A percentile compares a stretch with the other conserved stretches of the same genome.
Conservation (phyloP, 2,113 vertebrate genomes). For the Eulemur rufifrons region DNA sequence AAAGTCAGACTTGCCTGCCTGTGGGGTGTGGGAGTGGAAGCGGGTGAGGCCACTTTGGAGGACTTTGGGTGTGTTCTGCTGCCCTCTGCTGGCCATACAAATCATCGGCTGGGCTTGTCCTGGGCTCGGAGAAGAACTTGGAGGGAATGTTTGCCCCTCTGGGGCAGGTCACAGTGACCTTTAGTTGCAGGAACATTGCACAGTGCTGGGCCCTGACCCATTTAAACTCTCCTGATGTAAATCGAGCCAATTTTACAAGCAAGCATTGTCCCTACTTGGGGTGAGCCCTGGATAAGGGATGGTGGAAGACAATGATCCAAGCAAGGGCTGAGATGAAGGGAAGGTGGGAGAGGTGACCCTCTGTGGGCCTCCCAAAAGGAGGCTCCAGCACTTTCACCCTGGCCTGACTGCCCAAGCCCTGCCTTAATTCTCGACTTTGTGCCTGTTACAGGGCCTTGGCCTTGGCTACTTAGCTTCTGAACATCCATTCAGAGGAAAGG, state of each 20-base stretch:
- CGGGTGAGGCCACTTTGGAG: background rate
- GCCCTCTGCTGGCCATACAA: slow-evolving; percentile 44
- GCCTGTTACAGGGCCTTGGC: background rate
- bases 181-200: background rate
- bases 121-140: no score
- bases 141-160: background rate
- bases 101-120: background rate
- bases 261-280: background rate
- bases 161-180: background rate
- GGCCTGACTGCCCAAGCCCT: background rate
- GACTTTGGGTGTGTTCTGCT: slow-evolving; percentile 44
- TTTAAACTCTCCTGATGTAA: background rate
- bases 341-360: background rate
- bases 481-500: background rate
- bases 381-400: background rate
- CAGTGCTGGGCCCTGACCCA: background rate
- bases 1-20: background rate
- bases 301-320: no score
- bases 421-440: background rate
- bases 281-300: background rate
- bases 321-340: background rate
- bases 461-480: background rate
- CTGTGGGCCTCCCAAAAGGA: background rate
- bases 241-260: background rate
- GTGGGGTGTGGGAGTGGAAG: no score